These are phyloP conservation scores for Antennarius striatus DNA, from an alignment of 2,113 vertebrate species.

Conservation along the genomic window DNA sequence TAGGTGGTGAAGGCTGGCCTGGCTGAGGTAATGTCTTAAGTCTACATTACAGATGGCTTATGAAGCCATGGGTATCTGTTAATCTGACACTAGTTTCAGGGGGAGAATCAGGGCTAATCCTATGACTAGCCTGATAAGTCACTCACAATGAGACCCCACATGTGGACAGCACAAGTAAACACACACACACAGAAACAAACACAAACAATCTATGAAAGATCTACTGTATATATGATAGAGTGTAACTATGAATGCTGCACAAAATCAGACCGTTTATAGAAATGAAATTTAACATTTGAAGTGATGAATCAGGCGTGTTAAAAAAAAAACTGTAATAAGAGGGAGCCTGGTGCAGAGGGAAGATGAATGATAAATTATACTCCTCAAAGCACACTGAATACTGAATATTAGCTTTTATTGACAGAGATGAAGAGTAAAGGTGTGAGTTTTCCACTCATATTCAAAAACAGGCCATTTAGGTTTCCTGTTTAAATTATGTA, in stretches of 20 bases:
- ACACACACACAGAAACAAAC: conserved; percentile 37
- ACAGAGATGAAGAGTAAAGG: background rate
- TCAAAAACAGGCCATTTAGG: background rate
- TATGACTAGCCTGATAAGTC: conserved; percentile 77
- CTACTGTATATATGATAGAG: conserved; percentile 52
- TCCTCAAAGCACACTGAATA: background rate
- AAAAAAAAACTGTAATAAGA: conserved; percentile 64
- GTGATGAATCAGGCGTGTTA: conserved; percentile 59
- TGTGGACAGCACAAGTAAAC: conserved; percentile 47
- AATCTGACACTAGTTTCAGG: conserved; percentile 81
- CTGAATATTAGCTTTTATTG: conserved; percentile 11
- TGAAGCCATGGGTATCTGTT: conserved; percentile 73
- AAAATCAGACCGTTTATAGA: conserved; percentile 28
- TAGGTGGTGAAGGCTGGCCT: conserved; percentile 7
- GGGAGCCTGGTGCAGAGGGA: background rate
- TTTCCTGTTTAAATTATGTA: no score
- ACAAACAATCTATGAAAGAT: conserved; percentile 53
- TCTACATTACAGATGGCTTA: conserved; percentile 79
- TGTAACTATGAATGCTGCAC: conserved; percentile 38
- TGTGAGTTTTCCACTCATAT: conserved; percentile 2
- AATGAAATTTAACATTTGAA: conserved; percentile 54
- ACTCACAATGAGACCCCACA: conserved; percentile 64
- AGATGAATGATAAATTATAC: conserved; percentile 28
- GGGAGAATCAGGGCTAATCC: conserved; percentile 79
- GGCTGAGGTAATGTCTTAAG: conserved; percentile 70